Percentiles rank a stretch among this genome's conserved stretches.
phyloP scores from a whole-genome alignment of 2,797 vertebrate species.

The Nyctibius grandis region DNA sequence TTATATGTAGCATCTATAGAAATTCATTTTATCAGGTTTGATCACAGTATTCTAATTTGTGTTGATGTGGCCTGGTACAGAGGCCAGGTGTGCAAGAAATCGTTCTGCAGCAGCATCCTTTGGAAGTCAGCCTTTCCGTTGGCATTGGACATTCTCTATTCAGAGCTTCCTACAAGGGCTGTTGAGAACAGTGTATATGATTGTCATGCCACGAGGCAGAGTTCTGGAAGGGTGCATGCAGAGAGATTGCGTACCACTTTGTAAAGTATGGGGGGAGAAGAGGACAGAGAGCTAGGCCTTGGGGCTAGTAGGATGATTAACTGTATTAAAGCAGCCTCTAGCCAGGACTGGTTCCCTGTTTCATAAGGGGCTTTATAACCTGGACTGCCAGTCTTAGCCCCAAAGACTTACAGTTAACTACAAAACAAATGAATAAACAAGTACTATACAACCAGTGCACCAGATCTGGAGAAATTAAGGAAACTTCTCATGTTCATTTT shows the following conservation, averaged over 20 bases:
- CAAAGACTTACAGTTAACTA: not conserved
- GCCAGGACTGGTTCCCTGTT: not conserved
- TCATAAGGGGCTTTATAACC: not conserved
- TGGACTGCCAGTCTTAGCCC: not conserved
- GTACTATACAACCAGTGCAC: not conserved
- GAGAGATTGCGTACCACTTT: not conserved
- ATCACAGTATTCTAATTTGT: not conserved
- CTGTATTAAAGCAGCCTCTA: not conserved
- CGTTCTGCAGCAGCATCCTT: not conserved
- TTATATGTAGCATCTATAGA: not conserved
- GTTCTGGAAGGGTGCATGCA: not conserved
- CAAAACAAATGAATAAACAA: not conserved
- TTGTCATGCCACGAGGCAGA: fast-evolving
- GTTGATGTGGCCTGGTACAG: not conserved
- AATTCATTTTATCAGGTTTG: not conserved
- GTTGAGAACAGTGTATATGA: fast-evolving
- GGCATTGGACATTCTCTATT: not conserved
- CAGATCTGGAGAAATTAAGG: not conserved
- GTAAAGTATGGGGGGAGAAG: not conserved
- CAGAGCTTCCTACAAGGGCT: not conserved
- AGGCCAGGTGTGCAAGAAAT: not conserved
- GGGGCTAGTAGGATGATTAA: not conserved
- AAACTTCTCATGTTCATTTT: not conserved
- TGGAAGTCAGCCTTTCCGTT: not conserved
- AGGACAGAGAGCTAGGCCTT: not conserved